Conservation (phyloP, 2,113 vertebrate species). For the Pelobates fuscus region DNA sequence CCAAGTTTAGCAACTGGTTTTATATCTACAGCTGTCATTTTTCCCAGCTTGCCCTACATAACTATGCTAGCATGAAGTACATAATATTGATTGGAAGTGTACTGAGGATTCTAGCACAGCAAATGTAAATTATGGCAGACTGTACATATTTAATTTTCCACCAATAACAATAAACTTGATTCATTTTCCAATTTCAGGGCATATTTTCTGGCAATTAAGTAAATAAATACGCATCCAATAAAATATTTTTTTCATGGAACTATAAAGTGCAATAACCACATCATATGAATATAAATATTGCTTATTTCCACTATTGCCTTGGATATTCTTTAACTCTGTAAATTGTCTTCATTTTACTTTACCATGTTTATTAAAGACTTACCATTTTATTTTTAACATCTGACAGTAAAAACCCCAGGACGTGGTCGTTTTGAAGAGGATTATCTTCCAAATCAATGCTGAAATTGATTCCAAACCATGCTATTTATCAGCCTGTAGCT, state of each 20-base stretch:
- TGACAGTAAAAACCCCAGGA: slow-evolving; percentile 69
- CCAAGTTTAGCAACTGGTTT: slow-evolving; percentile 52
- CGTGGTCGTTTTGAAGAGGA: slow-evolving; percentile 71
- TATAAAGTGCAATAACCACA: slow-evolving; percentile 41
- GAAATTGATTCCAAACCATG: slow-evolving; percentile 72
- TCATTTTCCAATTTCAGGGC: slow-evolving; percentile 62
- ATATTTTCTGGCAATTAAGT: slow-evolving; percentile 61
- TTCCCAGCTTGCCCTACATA: slow-evolving; percentile 50
- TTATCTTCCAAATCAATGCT: slow-evolving; percentile 79
- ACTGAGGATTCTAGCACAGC: slow-evolving; percentile 43
- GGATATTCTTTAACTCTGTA: too few relatives aligned
- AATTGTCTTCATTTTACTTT: too few relatives aligned
- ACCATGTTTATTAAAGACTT: slow-evolving; percentile 53
- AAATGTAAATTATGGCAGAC: slow-evolving; percentile 60
- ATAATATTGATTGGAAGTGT: slow-evolving; percentile 62
- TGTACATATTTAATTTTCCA: slow-evolving; percentile 62
- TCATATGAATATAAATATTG: too few relatives aligned
- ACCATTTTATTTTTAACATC: slow-evolving; percentile 67
- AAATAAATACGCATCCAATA: slow-evolving; percentile 58
- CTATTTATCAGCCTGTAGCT: slow-evolving; percentile 73
- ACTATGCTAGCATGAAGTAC: slow-evolving; percentile 60
- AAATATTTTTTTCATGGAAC: slow-evolving; percentile 25
- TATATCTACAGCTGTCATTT: slow-evolving; percentile 41
- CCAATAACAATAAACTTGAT: slow-evolving; percentile 65
- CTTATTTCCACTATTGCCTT: too few relatives aligned